These are phyloP conservation scores for Hypomecis punctinalis DNA, from an alignment of 2,888 invertebrate species.

Conservation along the genomic window DNA sequence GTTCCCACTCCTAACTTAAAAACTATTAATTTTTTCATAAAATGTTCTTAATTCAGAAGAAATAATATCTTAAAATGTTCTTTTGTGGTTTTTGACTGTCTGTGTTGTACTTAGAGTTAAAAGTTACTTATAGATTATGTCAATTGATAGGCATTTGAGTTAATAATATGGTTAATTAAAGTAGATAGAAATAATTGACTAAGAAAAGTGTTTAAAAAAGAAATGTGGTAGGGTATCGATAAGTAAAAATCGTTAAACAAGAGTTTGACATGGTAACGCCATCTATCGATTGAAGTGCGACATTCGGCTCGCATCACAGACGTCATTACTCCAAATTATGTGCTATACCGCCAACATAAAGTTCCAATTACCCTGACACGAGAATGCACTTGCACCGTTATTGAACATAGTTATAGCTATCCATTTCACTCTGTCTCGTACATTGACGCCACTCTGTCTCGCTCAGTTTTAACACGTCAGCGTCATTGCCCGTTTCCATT, in stretches of 20 bases:
- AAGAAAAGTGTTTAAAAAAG: neutral
- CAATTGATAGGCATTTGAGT: too few species aligned
- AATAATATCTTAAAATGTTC: too few species aligned
- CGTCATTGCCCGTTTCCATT: constrained; percentile 82
- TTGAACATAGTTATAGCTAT: constrained; percentile 59
- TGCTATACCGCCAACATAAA: constrained; percentile 63
- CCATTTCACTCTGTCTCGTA: constrained; percentile 69
- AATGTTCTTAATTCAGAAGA: too few species aligned
- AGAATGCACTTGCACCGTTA: constrained; percentile 73
- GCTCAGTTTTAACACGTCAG: constrained; percentile 76
- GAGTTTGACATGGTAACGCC: constrained; percentile 61
- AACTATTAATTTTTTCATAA: too few species aligned
- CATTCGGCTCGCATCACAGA: constrained; percentile 23
- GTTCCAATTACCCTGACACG: constrained; percentile 71
- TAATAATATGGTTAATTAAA: too few species aligned
- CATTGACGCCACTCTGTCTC: constrained; percentile 67
- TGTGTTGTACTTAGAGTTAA: too few species aligned
- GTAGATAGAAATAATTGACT: neutral
- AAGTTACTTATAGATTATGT: neutral
- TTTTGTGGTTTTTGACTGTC: too few species aligned
- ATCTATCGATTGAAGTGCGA: constrained; percentile 56
- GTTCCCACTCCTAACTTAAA: too few species aligned
- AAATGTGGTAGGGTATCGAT: neutral
- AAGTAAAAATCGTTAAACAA: constrained; percentile 33
- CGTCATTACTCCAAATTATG: constrained; percentile 44